A percentile compares a stretch with the other conserved stretches of the same genome.
Evolutionary conservation across 2,888 invertebrate species (phyloP).

Genomic region (Psylliodes chrysocephalus): DNA sequence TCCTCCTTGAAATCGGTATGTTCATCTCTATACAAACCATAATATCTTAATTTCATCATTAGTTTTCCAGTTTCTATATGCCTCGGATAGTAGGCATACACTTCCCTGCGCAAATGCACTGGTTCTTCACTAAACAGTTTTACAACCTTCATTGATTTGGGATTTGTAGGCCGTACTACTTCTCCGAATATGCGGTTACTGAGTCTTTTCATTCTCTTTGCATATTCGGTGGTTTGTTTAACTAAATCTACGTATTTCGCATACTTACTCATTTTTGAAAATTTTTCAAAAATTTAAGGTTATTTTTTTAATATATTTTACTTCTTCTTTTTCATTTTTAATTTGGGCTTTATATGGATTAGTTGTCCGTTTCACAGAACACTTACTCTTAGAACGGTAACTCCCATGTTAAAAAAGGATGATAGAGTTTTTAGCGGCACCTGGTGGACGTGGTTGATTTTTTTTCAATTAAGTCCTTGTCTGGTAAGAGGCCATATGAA

Average conservation of each 20-base stretch:
- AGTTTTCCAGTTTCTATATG: slow-evolving; percentile 80
- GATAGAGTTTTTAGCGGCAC: no score
- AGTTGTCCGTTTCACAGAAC: no score
- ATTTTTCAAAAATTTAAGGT: background rate
- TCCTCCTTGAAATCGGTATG: slow-evolving; percentile 91
- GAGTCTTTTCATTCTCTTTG: slow-evolving; percentile 84
- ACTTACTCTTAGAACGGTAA: no score
- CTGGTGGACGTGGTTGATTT: no score
- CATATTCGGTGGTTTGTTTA: slow-evolving; percentile 80
- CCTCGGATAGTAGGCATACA: slow-evolving; percentile 87
- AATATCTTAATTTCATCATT: slow-evolving; percentile 77
- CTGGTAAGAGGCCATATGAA: no score
- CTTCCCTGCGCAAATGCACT: slow-evolving; percentile 75
- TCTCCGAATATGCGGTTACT: slow-evolving; percentile 92
- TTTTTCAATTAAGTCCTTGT: no score
- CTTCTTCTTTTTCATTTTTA: no score
- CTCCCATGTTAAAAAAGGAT: no score
- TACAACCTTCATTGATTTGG: slow-evolving; percentile 83
- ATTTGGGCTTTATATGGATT: no score
- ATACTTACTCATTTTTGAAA: slow-evolving; percentile 70
- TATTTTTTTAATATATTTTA: no score
- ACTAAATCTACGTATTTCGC: slow-evolving; percentile 77
- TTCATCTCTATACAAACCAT: slow-evolving; percentile 87
- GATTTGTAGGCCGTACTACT: slow-evolving; percentile 79
- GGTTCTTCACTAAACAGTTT: slow-evolving; percentile 82